Evolutionary conservation across 2,888 invertebrate genomes (phyloP).

Genomic region (Octodonta nipae): DNA sequence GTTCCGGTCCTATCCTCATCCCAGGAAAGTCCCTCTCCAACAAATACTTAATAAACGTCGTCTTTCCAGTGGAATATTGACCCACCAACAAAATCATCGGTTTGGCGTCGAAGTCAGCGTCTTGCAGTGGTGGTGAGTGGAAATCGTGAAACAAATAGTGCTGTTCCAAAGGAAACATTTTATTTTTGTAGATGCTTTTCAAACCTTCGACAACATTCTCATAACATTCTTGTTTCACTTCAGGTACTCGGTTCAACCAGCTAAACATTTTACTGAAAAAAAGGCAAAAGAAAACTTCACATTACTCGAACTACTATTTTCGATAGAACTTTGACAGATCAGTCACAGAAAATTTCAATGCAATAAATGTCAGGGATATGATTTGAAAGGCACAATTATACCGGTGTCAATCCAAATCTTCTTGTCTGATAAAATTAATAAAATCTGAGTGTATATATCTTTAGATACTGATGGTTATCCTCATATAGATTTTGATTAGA

Average conservation of each 20-base stretch:
- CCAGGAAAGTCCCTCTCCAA: conserved; percentile 92
- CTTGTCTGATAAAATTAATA: too few relatives aligned
- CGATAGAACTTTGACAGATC: not conserved
- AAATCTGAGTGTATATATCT: too few relatives aligned
- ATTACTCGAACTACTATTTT: too few relatives aligned
- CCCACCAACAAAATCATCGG: conserved; percentile 95
- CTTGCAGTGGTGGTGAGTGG: conserved; percentile 85
- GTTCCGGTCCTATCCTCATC: conserved; percentile 95
- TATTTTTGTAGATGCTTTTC: conserved; percentile 82
- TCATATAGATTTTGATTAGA: too few relatives aligned
- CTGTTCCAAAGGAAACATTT: conserved; percentile 78
- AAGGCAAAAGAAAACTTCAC: too few relatives aligned
- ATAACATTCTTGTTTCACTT: conserved; percentile 53
- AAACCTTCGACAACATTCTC: conserved; percentile 89
- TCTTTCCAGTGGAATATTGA: conserved; percentile 93
- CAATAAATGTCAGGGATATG: too few relatives aligned
- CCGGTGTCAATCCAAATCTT: too few relatives aligned
- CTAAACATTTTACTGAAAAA: conserved; percentile 58
- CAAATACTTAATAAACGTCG: conserved; percentile 82
- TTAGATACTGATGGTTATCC: too few relatives aligned
- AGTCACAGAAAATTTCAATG: not conserved
- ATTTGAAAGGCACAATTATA: too few relatives aligned
- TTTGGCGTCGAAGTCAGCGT: conserved; percentile 95
- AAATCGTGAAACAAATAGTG: conserved; percentile 89
- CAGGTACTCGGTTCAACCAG: conserved; percentile 63